Evolutionary conservation across 1,140 invertebrate genomes (phyloP).

Genomic region (Cydia splendana): DNA sequence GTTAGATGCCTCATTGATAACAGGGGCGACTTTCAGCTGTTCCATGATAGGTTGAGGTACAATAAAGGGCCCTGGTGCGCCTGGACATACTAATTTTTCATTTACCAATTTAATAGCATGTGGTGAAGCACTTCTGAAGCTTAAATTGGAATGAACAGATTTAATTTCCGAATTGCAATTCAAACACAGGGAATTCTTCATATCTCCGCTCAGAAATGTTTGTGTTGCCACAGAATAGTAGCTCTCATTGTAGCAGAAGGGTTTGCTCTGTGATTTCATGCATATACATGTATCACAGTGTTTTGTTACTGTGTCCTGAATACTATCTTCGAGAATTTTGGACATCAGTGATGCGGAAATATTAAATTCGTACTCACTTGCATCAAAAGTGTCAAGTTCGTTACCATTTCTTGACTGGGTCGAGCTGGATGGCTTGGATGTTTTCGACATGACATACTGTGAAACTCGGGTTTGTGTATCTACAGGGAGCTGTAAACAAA

Average conservation of each 20-base stretch:
- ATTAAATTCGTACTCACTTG: constrained; percentile 84
- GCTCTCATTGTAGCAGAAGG: constrained; percentile 81
- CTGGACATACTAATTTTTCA: constrained; percentile 57
- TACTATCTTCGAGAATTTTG: constrained; percentile 93
- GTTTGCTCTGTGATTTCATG: constrained; percentile 81
- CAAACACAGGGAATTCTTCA: constrained; percentile 80
- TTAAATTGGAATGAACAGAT: constrained; percentile 68
- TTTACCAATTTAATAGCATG: constrained; percentile 60
- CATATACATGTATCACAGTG: constrained; percentile 91
- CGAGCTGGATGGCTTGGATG: constrained; percentile 79
- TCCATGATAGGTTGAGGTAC: constrained; percentile 49
- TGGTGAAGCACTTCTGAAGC: constrained; percentile 66
- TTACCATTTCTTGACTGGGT: constrained; percentile 70
- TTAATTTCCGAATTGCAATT: constrained; percentile 80
- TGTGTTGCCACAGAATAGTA: constrained; percentile 83
- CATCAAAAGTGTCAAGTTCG: constrained; percentile 72
- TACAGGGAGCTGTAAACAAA: constrained; percentile 87
- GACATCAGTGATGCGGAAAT: constrained; percentile 96
- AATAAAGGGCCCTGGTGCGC: constrained; percentile 56
- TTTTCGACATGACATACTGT: constrained; percentile 85
- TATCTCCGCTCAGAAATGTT: constrained; percentile 78
- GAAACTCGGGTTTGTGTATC: constrained; percentile 95
- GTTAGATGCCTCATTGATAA: constrained; percentile 41
- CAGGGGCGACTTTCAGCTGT: constrained; percentile 37
- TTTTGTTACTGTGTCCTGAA: constrained; percentile 86